Evolutionary conservation across 2,888 invertebrate genomes (phyloP).

Genomic region (Coenonympha arcania): DNA sequence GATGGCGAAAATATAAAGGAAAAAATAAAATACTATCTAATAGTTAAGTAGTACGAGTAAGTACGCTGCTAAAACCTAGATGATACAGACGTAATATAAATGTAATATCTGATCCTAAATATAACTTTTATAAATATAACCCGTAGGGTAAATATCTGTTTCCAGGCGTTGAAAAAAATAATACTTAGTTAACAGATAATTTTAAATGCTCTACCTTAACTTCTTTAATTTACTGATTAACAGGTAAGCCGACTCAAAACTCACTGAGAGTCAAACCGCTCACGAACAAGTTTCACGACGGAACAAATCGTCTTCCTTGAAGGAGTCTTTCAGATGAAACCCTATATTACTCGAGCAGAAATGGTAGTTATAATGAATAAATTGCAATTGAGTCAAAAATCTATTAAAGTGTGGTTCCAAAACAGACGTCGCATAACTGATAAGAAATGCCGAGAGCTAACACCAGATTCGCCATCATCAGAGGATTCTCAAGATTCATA

Average conservation of each 20-base stretch:
- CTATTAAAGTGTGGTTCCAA: slow-evolving; percentile 86
- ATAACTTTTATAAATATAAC: too few relatives aligned
- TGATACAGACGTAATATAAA: too few relatives aligned
- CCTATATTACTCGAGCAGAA: slow-evolving; percentile 80
- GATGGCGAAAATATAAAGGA: too few relatives aligned
- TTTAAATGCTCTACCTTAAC: not conserved
- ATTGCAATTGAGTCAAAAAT: slow-evolving; percentile 74
- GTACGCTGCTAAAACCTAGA: too few relatives aligned
- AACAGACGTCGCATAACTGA: slow-evolving; percentile 77
- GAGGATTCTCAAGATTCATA: slow-evolving; percentile 19
- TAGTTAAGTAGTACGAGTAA: too few relatives aligned
- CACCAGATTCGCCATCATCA: slow-evolving; percentile 26
- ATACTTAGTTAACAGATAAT: too few relatives aligned
- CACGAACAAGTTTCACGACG: slow-evolving; percentile 83
- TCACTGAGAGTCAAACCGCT: slow-evolving; percentile 20
- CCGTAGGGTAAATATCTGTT: too few relatives aligned
- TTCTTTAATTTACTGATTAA: not conserved
- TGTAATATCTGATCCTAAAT: too few relatives aligned
- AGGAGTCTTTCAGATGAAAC: slow-evolving; percentile 77
- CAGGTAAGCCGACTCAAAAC: slow-evolving; percentile 9
- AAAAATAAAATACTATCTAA: too few relatives aligned
- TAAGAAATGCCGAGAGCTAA: slow-evolving; percentile 28
- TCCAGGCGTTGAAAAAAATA: too few relatives aligned
- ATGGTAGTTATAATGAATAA: slow-evolving; percentile 77
- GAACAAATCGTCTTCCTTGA: slow-evolving; percentile 81